phyloP scores from a whole-genome alignment of 1,140 invertebrate genomes.

The Streblospio benedicti region DNA sequence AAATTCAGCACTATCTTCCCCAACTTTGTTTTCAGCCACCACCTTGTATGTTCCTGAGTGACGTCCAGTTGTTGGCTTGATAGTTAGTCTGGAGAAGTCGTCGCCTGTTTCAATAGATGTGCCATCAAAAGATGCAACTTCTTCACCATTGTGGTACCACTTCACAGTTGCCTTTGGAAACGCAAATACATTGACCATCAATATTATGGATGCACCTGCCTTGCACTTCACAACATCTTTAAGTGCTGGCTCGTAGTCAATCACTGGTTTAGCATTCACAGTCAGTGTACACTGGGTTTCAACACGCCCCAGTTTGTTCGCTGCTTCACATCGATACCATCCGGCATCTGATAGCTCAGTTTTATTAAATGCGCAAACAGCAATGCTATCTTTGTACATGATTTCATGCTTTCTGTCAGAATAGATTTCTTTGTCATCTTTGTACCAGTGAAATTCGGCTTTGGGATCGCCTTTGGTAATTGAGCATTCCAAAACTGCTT shows the following conservation, averaged over 20 bases:
- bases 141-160: conserved; percentile 69
- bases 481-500: conserved; percentile 5
- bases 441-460: conserved; percentile 15
- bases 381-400: conserved; percentile 39
- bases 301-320: conserved; percentile 38
- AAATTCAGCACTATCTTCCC: conserved; percentile 56
- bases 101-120: neutral
- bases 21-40: conserved; percentile 67
- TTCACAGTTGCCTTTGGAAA: conserved; percentile 70
- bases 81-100: conserved; percentile 18
- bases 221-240: conserved; percentile 33
- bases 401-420: conserved; percentile 42
- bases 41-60: conserved; percentile 80
- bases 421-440: conserved; percentile 36
- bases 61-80: conserved; percentile 72
- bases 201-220: conserved; percentile 29
- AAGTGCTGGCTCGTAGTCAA: conserved; percentile 15
- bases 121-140: conserved; percentile 1
- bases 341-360: conserved; percentile 39
- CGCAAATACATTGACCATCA: conserved; percentile 64
- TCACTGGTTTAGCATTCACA: conserved; percentile 33
- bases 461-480: conserved; percentile 12
- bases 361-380: conserved; percentile 37
- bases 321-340: conserved; percentile 36
- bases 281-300: conserved; percentile 39